Conservation (phyloP, 2,113 vertebrate genomes). For the Pteruthius melanotis region DNA sequence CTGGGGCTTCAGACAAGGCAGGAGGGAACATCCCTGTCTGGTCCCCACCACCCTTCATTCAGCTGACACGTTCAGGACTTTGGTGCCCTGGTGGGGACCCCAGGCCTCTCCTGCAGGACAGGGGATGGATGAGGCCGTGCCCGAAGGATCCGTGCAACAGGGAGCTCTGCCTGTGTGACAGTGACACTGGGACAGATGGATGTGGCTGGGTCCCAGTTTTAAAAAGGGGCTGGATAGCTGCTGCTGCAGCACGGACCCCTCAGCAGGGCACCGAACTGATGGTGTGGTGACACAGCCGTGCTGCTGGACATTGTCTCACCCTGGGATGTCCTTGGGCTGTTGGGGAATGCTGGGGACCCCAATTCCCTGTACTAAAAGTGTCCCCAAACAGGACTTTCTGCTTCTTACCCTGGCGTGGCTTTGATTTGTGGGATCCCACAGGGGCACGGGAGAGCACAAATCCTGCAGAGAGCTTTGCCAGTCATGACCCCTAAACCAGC, state of each 20-base stretch:
- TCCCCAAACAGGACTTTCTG: neutral
- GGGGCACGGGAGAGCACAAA: neutral
- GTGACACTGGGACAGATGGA: neutral
- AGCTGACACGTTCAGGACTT: neutral
- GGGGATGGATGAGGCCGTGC: neutral
- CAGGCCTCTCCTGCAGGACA: neutral
- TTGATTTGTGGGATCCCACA: neutral
- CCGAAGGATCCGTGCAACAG: accelerated
- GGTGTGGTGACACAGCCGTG: accelerated
- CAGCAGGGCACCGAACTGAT: accelerated
- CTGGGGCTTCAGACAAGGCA: neutral
- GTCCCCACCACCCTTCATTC: neutral
- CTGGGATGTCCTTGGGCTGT: neutral
- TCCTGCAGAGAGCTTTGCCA: neutral
- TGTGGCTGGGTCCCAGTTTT: accelerated
- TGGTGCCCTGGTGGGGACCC: neutral
- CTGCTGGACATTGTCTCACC: neutral
- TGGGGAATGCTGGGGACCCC: neutral
- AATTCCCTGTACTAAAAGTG: neutral
- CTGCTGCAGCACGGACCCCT: neutral
- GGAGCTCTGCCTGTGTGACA: neutral
- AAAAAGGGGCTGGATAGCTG: neutral
- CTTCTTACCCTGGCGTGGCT: neutral
- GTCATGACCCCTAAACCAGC: neutral
- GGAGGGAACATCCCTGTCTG: neutral